Base-by-base conservation (phyloP, 2,113 vertebrate genomes). In the Fregetta grallaria region DNA sequence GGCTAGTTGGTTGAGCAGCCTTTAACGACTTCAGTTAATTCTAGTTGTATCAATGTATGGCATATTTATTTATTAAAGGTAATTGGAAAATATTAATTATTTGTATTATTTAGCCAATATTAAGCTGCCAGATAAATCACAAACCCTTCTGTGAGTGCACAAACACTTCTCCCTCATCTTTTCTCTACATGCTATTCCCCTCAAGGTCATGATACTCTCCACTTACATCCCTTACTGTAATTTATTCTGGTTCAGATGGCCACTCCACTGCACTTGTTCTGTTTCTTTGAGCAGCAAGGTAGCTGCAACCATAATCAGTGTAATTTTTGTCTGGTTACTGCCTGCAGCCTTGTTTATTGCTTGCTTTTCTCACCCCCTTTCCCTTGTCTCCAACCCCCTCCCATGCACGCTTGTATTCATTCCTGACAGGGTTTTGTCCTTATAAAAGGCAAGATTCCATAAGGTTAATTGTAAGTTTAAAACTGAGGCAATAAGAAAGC, bases 181-280 rank as follows among this genome's bases (percentile, higher is more conserved):
- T 49, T 59, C 62, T 67, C 52, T 53, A 20, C 19, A 15, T 90
- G 22, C 29, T 67, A 2, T 76, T 73, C 22, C 53, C 15, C 61
- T 81, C 68, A 92, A 88, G 94, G 82, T 90, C 79, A 66, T 0
- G 1, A 42, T 36, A 76, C 32, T 58, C 68, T 63, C 59, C 75
- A n/a, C 36, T 77, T 66, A 8, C 7, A 65, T 36, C 19, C 21
- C 21, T 83, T 40, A 40, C 30, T 74, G 72, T 47, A 61, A 61
- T 86, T 95, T 94, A 74, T 74, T 88, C 71, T 77, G 47, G 42
- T 77, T 96, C 72, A 80, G 17, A 85, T 30, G 27, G 83, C 50
- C 76, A 56, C 68, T 92, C 38, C 52, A 63, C 63, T 52, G 55
- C 75, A 55, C 26, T 96, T 80, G 30, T 79, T 87, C 55, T 77